These are phyloP conservation scores for Lasioglossum villosulum DNA, from an alignment of 2,888 invertebrate genomes.

Conservation along the genomic window DNA sequence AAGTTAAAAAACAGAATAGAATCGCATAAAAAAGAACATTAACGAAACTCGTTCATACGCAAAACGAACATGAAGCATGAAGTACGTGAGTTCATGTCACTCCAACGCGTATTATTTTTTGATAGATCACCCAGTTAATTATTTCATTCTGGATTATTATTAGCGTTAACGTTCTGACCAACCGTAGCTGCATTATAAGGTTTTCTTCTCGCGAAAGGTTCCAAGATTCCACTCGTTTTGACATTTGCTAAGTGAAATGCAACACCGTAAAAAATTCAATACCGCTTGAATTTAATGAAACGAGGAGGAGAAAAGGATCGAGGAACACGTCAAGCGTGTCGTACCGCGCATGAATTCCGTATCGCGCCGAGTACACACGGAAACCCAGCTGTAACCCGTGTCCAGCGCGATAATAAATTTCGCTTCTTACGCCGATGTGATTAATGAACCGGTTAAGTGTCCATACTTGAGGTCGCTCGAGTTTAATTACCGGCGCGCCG, in stretches of 20 bases:
- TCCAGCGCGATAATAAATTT: not conserved
- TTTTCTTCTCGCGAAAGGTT: not conserved
- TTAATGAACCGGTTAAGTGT: slow-evolving; percentile 24
- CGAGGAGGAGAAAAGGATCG: not conserved
- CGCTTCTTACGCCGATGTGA: slow-evolving; percentile 9
- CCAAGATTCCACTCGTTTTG: not conserved
- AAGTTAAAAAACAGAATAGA: too few relatives aligned
- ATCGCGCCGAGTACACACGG: not conserved
- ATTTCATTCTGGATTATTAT: too few relatives aligned
- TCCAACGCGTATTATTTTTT: too few relatives aligned
- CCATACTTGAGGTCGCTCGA: not conserved
- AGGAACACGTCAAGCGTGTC: not conserved
- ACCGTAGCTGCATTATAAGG: not conserved
- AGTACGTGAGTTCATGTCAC: too few relatives aligned
- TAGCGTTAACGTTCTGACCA: too few relatives aligned
- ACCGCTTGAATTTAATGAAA: not conserved
- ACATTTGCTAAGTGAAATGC: not conserved
- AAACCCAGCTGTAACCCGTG: not conserved
- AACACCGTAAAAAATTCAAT: not conserved
- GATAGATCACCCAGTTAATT: too few relatives aligned
- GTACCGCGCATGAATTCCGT: not conserved
- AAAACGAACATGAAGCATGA: too few relatives aligned
- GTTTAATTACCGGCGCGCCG: slow-evolving; percentile 5
- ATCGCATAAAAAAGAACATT: too few relatives aligned
- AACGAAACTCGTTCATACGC: too few relatives aligned